Base-by-base conservation (phyloP, 1,140 invertebrate genomes). In the Nasonia giraulti region DNA sequence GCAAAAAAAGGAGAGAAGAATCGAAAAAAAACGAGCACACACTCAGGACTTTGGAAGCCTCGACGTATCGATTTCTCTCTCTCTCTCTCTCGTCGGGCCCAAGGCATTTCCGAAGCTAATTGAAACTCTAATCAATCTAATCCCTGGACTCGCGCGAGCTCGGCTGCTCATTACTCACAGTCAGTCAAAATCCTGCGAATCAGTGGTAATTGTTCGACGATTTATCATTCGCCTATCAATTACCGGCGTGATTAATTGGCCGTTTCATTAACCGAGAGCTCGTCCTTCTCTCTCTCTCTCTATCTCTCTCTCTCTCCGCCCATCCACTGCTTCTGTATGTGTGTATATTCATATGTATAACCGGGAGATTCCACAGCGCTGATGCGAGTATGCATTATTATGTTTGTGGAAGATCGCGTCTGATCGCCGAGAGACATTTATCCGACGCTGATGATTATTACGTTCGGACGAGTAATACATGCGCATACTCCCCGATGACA, bases 101-200 rank as follows among this genome's bases (percentile, higher is more conserved):
- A 12, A 27, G 79, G 73, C 66, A 71, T 81, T 55, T 71, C 68
- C 55, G 50, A 55, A 50, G 40, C 73, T 81, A 85, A 80, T 85
- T 85, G 73, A 85, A 85, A 75, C 79, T 77, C 79, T 79, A 85
- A 81, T 81, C 79, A 80, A 85, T 85, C 73, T 81, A 80, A 81
- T 77, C 20, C 55, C 20, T 6, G 23, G 33, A 33, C 23, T 14
- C 7, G 74, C 3, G 20, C 8, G 11, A 27, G 2, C 8, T 33
- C 14, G 7, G 12, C 11, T 40, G 0, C 40, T 82, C 84, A 77
- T 85, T 77, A 85, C 31, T 85, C 79, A 82, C 74, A 37, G 47
- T 85, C 84, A 71, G 2, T 77, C 78, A 75, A 85, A 81, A 85
- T 69, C 33, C 44, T n/a, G 69, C 20, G 23, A 80, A 80, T 76